phyloP scores from a whole-genome alignment of 2,888 invertebrate species.

The Byasa hedistus region DNA sequence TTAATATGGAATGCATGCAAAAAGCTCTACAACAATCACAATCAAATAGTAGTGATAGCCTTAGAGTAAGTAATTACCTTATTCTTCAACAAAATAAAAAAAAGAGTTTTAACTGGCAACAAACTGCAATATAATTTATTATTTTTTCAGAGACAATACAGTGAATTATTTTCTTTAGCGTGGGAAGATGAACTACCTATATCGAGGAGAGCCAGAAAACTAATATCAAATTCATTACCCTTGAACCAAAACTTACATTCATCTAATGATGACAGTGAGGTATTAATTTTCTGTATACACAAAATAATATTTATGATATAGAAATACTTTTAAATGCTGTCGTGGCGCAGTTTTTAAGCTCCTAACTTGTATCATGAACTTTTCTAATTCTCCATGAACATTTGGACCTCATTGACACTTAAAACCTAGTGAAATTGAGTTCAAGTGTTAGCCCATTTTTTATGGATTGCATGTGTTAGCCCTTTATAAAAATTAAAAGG shows the following conservation, averaged over 20 bases:
- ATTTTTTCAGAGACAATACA: slow-evolving; percentile 87
- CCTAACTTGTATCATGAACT: too few relatives aligned
- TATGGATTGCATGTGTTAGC: too few relatives aligned
- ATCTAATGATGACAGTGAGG: slow-evolving; percentile 91
- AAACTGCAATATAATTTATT: slow-evolving; percentile 14
- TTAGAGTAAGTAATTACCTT: slow-evolving; percentile 81
- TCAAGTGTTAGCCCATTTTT: too few relatives aligned
- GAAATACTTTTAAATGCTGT: too few relatives aligned
- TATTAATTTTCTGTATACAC: slow-evolving; percentile 37
- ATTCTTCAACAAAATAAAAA: background rate
- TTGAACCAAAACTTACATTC: slow-evolving; percentile 81
- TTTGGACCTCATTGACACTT: too few relatives aligned
- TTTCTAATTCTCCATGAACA: too few relatives aligned
- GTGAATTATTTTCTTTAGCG: slow-evolving; percentile 92
- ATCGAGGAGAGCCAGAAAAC: slow-evolving; percentile 82
- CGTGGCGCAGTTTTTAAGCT: too few relatives aligned
- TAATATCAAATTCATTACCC: slow-evolving; percentile 79
- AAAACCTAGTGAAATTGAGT: too few relatives aligned
- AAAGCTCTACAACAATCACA: slow-evolving; percentile 93
- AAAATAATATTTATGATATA: background rate
- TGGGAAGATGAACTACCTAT: slow-evolving; percentile 91
- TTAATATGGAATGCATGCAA: slow-evolving; percentile 94
- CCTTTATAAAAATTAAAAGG: too few relatives aligned
- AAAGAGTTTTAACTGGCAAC: background rate
- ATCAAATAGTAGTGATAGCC: slow-evolving; percentile 91